phyloP scores from a whole-genome alignment of 2,797 vertebrate genomes.

The Diplodus puntazzo region DNA sequence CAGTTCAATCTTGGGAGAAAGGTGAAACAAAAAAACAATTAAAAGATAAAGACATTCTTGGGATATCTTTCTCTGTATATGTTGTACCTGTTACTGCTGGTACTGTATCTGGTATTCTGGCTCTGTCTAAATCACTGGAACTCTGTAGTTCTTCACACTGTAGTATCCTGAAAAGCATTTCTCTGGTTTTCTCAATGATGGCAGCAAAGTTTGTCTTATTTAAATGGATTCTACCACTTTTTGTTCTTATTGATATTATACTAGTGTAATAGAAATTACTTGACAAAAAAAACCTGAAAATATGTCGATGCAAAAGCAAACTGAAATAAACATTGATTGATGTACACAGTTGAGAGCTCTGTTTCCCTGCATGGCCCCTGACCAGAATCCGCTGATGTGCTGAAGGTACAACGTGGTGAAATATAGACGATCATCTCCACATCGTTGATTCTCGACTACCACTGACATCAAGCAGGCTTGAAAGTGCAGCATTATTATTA shows the following conservation, averaged over 20 bases:
- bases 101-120: constrained; percentile 86
- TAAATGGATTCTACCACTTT: constrained; percentile 87
- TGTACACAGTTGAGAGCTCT: constrained; percentile 76
- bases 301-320: constrained; percentile 88
- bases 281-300: constrained; percentile 83
- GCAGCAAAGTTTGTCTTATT: constrained; percentile 86
- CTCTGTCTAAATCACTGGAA: constrained; percentile 82
- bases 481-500: background rate
- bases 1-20: constrained; percentile 82
- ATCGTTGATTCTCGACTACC: background rate
- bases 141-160: constrained; percentile 78
- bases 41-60: constrained; percentile 68
- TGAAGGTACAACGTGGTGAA: background rate
- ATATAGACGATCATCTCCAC: background rate
- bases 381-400: background rate
- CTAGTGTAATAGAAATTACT: constrained; percentile 87
- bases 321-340: constrained; percentile 90
- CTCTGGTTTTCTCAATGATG: constrained; percentile 82
- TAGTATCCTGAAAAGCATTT: constrained; percentile 78
- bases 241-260: constrained; percentile 87
- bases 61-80: constrained; percentile 86
- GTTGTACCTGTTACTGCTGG: constrained; percentile 89
- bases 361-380: constrained; percentile 25
- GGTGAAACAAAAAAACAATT: constrained; percentile 68
- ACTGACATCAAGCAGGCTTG: background rate